Conservation (phyloP, 1,140 invertebrate species). For the Notospermus geniculatus region DNA sequence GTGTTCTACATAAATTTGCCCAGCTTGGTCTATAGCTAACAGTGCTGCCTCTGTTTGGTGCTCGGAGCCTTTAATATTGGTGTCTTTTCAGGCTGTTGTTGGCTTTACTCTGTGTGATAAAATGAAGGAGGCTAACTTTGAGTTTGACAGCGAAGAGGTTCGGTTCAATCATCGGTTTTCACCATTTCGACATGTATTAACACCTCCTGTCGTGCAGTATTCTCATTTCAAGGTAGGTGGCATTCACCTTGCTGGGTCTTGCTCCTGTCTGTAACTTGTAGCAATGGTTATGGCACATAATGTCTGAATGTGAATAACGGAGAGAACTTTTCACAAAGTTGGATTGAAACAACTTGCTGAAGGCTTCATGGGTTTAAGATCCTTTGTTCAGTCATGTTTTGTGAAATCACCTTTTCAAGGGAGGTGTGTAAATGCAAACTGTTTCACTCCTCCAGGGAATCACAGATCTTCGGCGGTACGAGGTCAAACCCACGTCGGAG, state of each 20-base stretch:
- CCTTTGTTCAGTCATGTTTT: no score
- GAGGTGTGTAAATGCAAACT: no score
- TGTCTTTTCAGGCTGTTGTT: constrained; percentile 65
- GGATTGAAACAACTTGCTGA: no score
- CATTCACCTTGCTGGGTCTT: no score
- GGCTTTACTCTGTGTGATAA: constrained; percentile 71
- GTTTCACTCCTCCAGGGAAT: constrained; percentile 60
- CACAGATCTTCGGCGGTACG: constrained; percentile 61
- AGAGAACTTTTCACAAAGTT: no score
- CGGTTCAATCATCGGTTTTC: constrained; percentile 91
- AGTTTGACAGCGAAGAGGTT: constrained; percentile 91
- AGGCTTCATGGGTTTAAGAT: no score
- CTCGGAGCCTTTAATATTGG: background rate
- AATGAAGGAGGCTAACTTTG: constrained; percentile 73
- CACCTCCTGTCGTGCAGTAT: constrained; percentile 87
- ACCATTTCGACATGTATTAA: constrained; percentile 80
- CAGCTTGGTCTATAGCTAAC: no score
- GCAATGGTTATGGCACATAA: no score
- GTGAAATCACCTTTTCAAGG: no score
- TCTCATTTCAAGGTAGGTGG: constrained; percentile 68
- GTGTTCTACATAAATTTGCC: no score
- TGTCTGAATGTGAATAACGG: no score
- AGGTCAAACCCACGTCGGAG: constrained; percentile 42
- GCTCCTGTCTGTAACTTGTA: no score
- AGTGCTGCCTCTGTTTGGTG: background rate